Evolutionary conservation across 2,797 vertebrate species (phyloP), one percentile per base, ranked within the genome.

Genomic region (Carapus acus): DNA sequence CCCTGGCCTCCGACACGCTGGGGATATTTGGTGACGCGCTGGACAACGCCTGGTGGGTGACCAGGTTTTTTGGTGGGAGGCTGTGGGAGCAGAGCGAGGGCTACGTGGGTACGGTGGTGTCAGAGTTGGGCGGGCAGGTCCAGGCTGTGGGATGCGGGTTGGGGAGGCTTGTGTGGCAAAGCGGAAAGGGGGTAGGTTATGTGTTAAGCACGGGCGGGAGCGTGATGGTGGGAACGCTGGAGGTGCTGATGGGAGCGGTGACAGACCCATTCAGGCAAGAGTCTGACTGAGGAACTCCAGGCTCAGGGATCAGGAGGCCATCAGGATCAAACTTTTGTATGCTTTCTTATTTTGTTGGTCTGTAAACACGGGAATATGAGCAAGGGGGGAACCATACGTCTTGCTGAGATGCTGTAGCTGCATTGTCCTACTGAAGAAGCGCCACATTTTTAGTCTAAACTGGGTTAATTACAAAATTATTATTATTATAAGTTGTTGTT

Each of bases 101-200:
- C 16, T 90, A 84, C 40, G 34, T 82, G 2, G 86, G 61, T 23
- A 53, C 77, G 0, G 58, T 90, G 36, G 15, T 71, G 20, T 80
- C 75, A 4, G 89, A 90, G 70, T 66, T 88, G 63, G 85, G 87
- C 4, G 70, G 73, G 52, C 88, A 90, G 63, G 50, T 55, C 1
- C 57, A 61, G 33, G 52, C 76, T 38, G 45, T 87, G 8, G 87
- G 88, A 9, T 63, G 61, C 16, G 88, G 88, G 7, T 19, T 88
- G 2, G 81, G 83, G 1, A 80, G 23, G 6, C 67, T 90, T 38
- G 63, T 13, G 1, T 80, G 81, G 78, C 83, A 65, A 49, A 72
- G 77, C 65, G 73, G 65, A 23, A 85, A 37, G 2, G 83, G 82
- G 16, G 64, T 85, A 24, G 54, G 51, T 13, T 73, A 78, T 39